Evolutionary conservation across 1,140 invertebrate genomes (phyloP).

Genomic region (Charaxes varanes): DNA sequence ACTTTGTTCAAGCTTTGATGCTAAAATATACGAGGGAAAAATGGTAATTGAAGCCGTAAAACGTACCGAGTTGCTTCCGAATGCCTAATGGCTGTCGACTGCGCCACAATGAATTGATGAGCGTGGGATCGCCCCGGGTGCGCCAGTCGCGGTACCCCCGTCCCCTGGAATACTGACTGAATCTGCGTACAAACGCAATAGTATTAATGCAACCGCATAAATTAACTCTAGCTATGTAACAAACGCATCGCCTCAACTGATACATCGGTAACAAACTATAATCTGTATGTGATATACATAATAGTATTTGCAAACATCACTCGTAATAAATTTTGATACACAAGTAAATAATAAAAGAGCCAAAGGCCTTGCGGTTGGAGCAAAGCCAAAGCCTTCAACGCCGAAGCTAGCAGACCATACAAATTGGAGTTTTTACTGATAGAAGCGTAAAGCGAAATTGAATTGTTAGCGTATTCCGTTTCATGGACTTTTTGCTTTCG

Average conservation of each 20-base stretch:
- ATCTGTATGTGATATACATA: conserved; percentile 32
- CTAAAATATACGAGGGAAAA: neutral
- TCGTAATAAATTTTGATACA: conserved; percentile 45
- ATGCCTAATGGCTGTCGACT: conserved; percentile 81
- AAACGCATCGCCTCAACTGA: conserved; percentile 10
- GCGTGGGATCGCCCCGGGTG: conserved; percentile 78
- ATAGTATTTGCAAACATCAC: conserved; percentile 18
- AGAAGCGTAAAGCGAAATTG: conserved; percentile 70
- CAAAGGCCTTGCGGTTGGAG: conserved; percentile 43
- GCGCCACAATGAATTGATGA: conserved; percentile 81
- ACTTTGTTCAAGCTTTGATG: neutral
- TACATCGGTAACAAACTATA: conserved; percentile 29
- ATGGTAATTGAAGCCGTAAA: conserved; percentile 1
- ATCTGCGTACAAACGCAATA: conserved; percentile 58
- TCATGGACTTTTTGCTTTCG: conserved; percentile 50
- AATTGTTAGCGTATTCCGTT: conserved; percentile 65
- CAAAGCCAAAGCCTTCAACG: conserved; percentile 48
- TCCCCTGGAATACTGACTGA: conserved; percentile 75
- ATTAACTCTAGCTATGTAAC: neutral
- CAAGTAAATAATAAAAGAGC: conserved; percentile 41
- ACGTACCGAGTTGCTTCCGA: conserved; percentile 77
- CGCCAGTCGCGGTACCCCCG: conserved; percentile 80
- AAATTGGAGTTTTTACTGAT: conserved; percentile 46
- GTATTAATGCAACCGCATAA: conserved; percentile 4
- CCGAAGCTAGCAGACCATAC: conserved; percentile 50